Conservation (phyloP, 2,797 vertebrate genomes). For the Antrozous pallidus region DNA sequence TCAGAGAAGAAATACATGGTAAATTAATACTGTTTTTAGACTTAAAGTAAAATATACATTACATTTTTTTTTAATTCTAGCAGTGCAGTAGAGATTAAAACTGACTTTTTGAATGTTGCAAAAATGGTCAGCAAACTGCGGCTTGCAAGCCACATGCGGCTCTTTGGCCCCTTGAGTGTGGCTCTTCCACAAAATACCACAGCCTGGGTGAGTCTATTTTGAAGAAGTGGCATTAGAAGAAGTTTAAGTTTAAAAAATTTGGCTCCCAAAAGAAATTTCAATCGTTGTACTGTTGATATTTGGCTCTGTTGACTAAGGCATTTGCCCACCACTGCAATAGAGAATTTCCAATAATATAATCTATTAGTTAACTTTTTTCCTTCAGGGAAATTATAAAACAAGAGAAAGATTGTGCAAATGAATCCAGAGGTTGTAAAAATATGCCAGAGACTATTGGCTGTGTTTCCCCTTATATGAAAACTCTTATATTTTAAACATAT, state of each 20-base stretch:
- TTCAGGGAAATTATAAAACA: slow-evolving; percentile 6
- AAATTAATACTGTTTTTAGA: neutral
- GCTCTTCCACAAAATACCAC: too few relatives aligned
- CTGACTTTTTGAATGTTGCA: neutral
- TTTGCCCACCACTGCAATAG: too few relatives aligned
- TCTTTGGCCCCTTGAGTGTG: too few relatives aligned
- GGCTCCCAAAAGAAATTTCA: too few relatives aligned
- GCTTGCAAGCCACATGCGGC: too few relatives aligned
- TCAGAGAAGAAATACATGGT: neutral
- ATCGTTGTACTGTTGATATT: too few relatives aligned
- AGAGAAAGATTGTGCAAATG: neutral
- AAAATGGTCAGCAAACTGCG: too few relatives aligned
- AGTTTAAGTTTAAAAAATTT: too few relatives aligned
- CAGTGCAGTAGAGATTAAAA: neutral
- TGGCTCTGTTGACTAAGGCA: too few relatives aligned
- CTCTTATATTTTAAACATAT: neutral
- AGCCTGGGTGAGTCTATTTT: too few relatives aligned
- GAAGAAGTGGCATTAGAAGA: too few relatives aligned
- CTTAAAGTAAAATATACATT: neutral
- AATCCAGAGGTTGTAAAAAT: slow-evolving; percentile 44
- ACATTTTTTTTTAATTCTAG: neutral
- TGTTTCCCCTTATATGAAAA: neutral
- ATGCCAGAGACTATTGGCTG: slow-evolving; percentile 35
- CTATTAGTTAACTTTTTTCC: neutral
- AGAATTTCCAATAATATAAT: neutral